phyloP scores from a whole-genome alignment of 2,113 vertebrate species.

The Actenoides hombroni region DNA sequence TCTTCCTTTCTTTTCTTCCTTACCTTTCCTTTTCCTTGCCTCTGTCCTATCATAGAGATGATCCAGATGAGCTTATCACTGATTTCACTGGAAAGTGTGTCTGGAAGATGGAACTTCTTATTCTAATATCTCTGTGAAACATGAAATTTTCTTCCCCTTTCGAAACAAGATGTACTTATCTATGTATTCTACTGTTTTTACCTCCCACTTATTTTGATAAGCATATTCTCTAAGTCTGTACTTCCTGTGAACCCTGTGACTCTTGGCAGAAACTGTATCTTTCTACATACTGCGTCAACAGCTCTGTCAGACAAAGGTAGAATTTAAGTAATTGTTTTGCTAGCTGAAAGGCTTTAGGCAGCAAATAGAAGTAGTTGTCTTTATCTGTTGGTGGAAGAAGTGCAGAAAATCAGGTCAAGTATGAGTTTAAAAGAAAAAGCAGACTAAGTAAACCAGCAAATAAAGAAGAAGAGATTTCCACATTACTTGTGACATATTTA shows the following conservation, averaged over 20 bases:
- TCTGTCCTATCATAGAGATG: neutral
- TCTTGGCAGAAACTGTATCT: neutral
- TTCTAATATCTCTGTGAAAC: neutral
- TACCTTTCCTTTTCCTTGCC: neutral
- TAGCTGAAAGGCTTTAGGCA: neutral
- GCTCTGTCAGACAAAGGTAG: neutral
- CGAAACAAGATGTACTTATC: neutral
- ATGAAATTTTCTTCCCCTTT: neutral
- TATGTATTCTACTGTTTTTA: neutral
- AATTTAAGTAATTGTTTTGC: conserved; percentile 10
- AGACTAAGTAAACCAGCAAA: conserved; percentile 20
- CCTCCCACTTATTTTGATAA: neutral
- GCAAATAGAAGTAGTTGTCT: conserved; percentile 15
- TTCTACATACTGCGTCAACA: conserved; percentile 7
- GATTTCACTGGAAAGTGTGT: neutral
- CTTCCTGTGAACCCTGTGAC: neutral
- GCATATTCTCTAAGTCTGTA: neutral
- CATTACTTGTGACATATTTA: neutral
- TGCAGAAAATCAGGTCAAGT: neutral
- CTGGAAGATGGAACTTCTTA: neutral
- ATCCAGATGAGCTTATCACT: neutral
- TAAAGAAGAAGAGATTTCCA: conserved; percentile 11
- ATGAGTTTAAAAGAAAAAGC: neutral
- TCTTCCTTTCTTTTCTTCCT: neutral
- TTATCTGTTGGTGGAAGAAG: neutral